Evolutionary conservation across 2,113 vertebrate species (phyloP), one percentile per base, ranked within the genome.

Genomic region (Leptosomus discolor): DNA sequence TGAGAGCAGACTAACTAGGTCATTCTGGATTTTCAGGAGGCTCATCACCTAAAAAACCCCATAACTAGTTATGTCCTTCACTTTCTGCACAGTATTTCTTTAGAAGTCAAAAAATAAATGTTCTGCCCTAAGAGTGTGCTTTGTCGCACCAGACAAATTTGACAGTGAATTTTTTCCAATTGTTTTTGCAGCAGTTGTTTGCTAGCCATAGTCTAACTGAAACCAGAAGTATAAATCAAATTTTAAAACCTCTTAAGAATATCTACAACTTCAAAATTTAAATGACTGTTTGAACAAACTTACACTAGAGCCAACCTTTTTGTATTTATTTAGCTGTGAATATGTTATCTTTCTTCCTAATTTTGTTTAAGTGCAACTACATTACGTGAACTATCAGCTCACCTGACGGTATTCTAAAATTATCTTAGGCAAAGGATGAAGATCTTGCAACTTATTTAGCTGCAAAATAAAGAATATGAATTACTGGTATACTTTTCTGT

Each of bases 391-490:
- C 15, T 18, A 64, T 12, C 39, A 65, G 26, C 97, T 94, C 92
- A 99, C 99, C 98, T 98, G 99, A 76, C 99, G 98, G 83, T 99
- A 98, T 92, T 99, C 98, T 76, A 99, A 94, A 94, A 99, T 98
- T 77, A 99, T 98, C 98, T 98, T 99, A 32, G 99, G 99, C 77
- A 99, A 97, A 30, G 99, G 99, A 95, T 99, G 99, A 73, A 99
- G 97, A 84, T 98, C 98, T 98, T 98, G 98, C 43, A 99, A 98
- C 92, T 98, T 98, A 70, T 97, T 96, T 76, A 99, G 93, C 99
- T 99, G 68, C 43, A 98, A 97, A 97, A 83, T 51, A 65, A 73
- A 75, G 27, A 88, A 69, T 24, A 26, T 22, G 32, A 82, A 64
- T 85, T 88, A 94, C 4, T 71, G 12, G 48, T 36, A 34, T 11